Conservation (phyloP, 1,140 invertebrate genomes). For the Drosophila ficusphila region DNA sequence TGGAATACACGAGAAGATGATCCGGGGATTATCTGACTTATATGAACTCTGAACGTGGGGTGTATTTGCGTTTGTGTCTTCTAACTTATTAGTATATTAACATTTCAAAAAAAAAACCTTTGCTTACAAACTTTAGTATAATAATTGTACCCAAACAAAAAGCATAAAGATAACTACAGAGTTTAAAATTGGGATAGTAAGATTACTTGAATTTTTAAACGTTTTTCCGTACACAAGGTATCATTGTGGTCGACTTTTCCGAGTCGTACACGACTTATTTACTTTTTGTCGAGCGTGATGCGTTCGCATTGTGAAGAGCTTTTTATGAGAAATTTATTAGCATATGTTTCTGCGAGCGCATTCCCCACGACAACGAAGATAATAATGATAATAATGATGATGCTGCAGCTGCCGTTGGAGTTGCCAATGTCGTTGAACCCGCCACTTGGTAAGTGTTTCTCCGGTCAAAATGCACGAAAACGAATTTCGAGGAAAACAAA, state of each 20-base stretch:
- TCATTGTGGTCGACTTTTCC: neutral
- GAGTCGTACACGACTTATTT: neutral
- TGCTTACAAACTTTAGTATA: too few relatives aligned
- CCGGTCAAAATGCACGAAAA: neutral
- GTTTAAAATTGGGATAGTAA: too few relatives aligned
- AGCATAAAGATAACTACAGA: too few relatives aligned
- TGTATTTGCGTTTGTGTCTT: too few relatives aligned
- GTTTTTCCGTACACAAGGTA: neutral
- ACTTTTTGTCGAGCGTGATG: slow-evolving; percentile 7
- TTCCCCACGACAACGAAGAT: slow-evolving; percentile 2
- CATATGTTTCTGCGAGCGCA: slow-evolving; percentile 41
- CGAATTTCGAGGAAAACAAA: too few relatives aligned
- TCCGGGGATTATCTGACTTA: slow-evolving; percentile 2
- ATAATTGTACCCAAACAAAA: too few relatives aligned
- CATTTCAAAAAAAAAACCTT: too few relatives aligned
- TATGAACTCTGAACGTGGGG: too few relatives aligned
- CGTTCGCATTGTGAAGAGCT: slow-evolving; percentile 33
- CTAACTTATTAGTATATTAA: too few relatives aligned
- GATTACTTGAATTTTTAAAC: too few relatives aligned
- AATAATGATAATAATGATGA: slow-evolving; percentile 3
- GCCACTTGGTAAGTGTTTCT: neutral
- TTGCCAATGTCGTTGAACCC: slow-evolving; percentile 28
- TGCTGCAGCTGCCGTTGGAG: neutral
- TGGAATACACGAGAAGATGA: slow-evolving; percentile 6
- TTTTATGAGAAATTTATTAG: slow-evolving; percentile 67